Percentiles rank a stretch among this genome's conserved stretches.
Conservation (phyloP, 2,888 invertebrate genomes). For the Xestia sexstrigata region DNA sequence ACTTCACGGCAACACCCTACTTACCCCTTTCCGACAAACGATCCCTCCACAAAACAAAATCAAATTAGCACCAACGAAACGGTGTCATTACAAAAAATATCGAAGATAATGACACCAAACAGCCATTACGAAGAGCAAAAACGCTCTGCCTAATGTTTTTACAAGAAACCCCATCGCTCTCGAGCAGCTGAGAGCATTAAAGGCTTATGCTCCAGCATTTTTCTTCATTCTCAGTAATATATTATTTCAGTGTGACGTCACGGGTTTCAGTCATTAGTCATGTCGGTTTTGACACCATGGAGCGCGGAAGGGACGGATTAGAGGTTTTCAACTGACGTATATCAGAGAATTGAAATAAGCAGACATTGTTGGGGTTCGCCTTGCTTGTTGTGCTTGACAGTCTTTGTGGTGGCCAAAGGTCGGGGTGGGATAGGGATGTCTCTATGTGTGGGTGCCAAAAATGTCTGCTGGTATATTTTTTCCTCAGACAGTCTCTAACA, state of each 20-base stretch:
- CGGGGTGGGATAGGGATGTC: too few species aligned
- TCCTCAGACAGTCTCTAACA: too few species aligned
- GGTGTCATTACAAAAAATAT: conserved; percentile 55
- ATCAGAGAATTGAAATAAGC: conserved; percentile 54
- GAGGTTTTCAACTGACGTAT: conserved; percentile 41
- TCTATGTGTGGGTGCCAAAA: background rate
- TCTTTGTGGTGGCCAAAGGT: conserved; percentile 26
- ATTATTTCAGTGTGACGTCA: conserved; percentile 76
- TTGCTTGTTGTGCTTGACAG: conserved; percentile 15
- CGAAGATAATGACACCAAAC: conserved; percentile 60
- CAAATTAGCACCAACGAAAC: conserved; percentile 55
- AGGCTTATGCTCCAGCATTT: conserved; percentile 75
- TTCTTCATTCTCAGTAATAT: conserved; percentile 79
- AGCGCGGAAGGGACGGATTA: conserved; percentile 59
- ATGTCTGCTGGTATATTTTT: background rate
- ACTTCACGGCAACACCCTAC: background rate
- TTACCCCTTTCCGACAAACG: background rate
- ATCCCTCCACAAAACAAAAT: conserved; percentile 41
- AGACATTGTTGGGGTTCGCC: conserved; percentile 29
- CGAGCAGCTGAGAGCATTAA: conserved; percentile 71
- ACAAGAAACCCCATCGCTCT: conserved; percentile 58
- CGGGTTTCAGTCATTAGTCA: conserved; percentile 77
- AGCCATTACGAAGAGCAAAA: conserved; percentile 60
- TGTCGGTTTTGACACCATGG: conserved; percentile 70
- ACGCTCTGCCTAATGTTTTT: conserved; percentile 58